A percentile compares a stretch with the other conserved stretches of the same genome.
Evolutionary conservation across 2,888 invertebrate genomes (phyloP).

Genomic region (Mayetiola destructor): DNA sequence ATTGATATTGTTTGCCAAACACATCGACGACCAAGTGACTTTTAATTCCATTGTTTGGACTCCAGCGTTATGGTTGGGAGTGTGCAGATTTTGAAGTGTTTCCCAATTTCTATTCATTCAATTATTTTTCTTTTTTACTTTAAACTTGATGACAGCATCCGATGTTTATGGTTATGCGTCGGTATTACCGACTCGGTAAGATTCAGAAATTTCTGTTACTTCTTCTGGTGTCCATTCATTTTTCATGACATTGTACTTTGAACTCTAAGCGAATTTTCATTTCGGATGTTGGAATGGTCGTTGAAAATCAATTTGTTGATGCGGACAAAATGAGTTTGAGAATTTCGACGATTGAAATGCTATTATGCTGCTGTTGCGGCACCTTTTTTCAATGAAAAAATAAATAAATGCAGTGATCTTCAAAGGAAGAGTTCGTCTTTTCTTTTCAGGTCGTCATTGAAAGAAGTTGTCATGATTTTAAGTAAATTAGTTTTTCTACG

Average conservation of each 20-base stretch:
- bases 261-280: slow-evolving; percentile 5
- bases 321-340: neutral
- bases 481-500: slow-evolving; percentile 6
- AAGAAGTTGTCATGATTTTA: neutral
- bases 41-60: no score
- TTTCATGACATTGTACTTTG: slow-evolving; percentile 8
- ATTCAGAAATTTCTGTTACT: no score
- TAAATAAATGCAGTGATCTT: neutral
- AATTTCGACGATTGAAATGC: neutral
- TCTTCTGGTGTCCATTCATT: slow-evolving; percentile 12
- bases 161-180: neutral
- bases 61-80: no score
- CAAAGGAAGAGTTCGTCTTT: neutral
- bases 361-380: neutral
- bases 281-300: neutral
- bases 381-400: neutral
- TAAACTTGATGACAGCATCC: neutral
- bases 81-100: no score
- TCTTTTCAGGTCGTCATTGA: neutral
- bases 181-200: neutral
- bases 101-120: neutral
- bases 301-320: slow-evolving; percentile 5
- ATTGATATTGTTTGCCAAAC: slow-evolving; percentile 7
- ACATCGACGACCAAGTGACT: slow-evolving; percentile 2
- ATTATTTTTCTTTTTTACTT: neutral